Base-by-base conservation (phyloP, 1,140 invertebrate species). In the Procambarus virginalis region DNA sequence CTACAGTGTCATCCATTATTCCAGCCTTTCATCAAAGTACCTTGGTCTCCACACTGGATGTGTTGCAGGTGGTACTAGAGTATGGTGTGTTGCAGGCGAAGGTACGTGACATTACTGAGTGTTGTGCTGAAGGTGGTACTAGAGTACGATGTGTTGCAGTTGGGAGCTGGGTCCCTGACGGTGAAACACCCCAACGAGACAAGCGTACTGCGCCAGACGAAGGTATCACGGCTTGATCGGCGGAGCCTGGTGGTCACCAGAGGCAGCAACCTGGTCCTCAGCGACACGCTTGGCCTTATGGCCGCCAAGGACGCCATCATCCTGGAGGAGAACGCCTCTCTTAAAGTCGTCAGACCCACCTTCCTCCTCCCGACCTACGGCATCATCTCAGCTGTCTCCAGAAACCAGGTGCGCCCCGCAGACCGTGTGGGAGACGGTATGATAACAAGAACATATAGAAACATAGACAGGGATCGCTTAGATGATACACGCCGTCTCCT, bases 301-400 rank as follows among this genome's bases (percentile, higher is more conserved):
- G 73, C 70, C 10, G 70, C 73, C 10, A 45, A 84, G 81, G 87
- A 82, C 10, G 81, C 87, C 55, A 70, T 89, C 55, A 22, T 48
- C 34, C 17, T 89, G 58, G 87, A 89, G 81, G 87, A 84, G 14
- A 81, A 73, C 2, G 82, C 81, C 51, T 46, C 55, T n/a, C 64
- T 84, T 6, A 46, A 76, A 3, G 3, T 68, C 3, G 48, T 6
- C 14, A 89, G 83, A 68, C 20, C 58, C 45, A 22, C 20, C 17
- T 76, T 60, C 4, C 20, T 84, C n/a, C 34, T 73, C 17, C 20
- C 34, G 4, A 68, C 81, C 1, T 70, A 68, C 22, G 20, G 68
- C 4, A 46, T 84, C 45, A 51, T 89, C 55, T 89, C 87, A 4
- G 87, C 83, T 4, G 81, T 58, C 10, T 68, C 81, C 20, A 68